Base-by-base conservation (phyloP, 2,797 vertebrate species). In the Chromis chromis region DNA sequence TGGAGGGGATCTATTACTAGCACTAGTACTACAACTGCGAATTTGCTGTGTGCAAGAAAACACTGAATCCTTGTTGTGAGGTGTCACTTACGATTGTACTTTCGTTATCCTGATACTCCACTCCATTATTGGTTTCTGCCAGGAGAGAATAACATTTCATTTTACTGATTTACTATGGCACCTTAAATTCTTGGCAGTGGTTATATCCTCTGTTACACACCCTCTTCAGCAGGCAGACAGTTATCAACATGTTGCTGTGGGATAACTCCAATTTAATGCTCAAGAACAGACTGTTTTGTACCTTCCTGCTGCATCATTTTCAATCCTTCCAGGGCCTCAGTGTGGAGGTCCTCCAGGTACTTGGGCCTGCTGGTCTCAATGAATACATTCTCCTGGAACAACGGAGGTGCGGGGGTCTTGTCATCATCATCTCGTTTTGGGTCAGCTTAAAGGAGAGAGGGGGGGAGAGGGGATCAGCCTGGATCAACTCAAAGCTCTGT, bases 221-320 rank as follows among this genome's bases (percentile, higher is more conserved):
- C 60, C 64, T 58, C 44, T 54, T 61, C 39, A 42, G 42, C 44
- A 72, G 65, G 28, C n/a, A 69, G 42, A 64, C 31, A 19, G 22
- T 39, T 52, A 58, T 63, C 28, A 72, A 70, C 48, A 64, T 70
- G 60, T 54, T 84, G 36, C 10, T 65, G 59, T 3, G n/a, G 4
- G 42, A 71, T 54, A 55, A 44, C 59, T 62, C 27, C 67, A 70
- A 70, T 70, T 76, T 42, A 58, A n/a, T 22, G 27, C 40, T 54
- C 17, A 56, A 44, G 28, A 21, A 27, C 40, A 40, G 1, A 61
- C 4, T 63, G 27, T 21, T 56, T 54, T 58, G 36, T 93, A 99
- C 98, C 98, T 93, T 98, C 96, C 81, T 96, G 94, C 90, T 97
- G 97, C 60, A 96, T 93, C 82, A 96, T 95, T 86, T 97, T 97